Evolutionary conservation across 2,113 vertebrate genomes (phyloP).

Genomic region (Marmota flaviventris): DNA sequence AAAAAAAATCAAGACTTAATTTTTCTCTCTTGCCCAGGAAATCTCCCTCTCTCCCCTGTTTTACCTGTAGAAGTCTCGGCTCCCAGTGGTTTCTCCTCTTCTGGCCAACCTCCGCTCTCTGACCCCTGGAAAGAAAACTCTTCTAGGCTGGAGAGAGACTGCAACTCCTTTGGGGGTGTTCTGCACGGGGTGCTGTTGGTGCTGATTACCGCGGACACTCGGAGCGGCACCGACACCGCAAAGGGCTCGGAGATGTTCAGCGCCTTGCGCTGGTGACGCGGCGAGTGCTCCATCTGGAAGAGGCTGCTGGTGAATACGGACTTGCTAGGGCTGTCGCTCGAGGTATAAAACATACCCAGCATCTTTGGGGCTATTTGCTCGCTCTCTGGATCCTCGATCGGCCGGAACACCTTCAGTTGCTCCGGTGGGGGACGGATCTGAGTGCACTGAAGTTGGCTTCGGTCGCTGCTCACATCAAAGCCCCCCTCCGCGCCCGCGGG

Average conservation of each 20-base stretch:
- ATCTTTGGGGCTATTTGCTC: slow-evolving; percentile 95
- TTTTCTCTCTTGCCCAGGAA: not conserved
- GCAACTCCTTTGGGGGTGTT: slow-evolving; percentile 90
- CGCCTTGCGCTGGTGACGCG: slow-evolving; percentile 95
- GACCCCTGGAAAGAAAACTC: slow-evolving; percentile 87
- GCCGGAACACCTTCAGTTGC: slow-evolving; percentile 97
- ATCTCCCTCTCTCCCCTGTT: not conserved
- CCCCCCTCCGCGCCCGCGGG: slow-evolving; percentile 87
- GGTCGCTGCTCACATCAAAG: slow-evolving; percentile 80
- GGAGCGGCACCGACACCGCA: slow-evolving; percentile 95
- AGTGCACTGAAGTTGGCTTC: slow-evolving; percentile 70
- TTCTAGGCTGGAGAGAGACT: slow-evolving; percentile 88
- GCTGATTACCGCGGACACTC: slow-evolving; percentile 97
- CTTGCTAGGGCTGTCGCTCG: slow-evolving; percentile 88
- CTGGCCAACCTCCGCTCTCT: slow-evolving; percentile 63
- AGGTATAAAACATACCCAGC: slow-evolving; percentile 95
- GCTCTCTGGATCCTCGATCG: slow-evolving; percentile 89
- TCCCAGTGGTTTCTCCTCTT: slow-evolving; percentile 80
- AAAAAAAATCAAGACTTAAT: not conserved
- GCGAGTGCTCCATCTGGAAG: slow-evolving; percentile 96
- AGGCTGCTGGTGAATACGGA: slow-evolving; percentile 92
- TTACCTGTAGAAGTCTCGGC: slow-evolving; percentile 67
- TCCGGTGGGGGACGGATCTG: slow-evolving; percentile 92
- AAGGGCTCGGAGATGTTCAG: slow-evolving; percentile 99
- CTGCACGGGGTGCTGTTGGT: slow-evolving; percentile 97